Evolutionary conservation across 2,797 vertebrate species (phyloP).

Genomic region (Dromococcyx pavoninus): DNA sequence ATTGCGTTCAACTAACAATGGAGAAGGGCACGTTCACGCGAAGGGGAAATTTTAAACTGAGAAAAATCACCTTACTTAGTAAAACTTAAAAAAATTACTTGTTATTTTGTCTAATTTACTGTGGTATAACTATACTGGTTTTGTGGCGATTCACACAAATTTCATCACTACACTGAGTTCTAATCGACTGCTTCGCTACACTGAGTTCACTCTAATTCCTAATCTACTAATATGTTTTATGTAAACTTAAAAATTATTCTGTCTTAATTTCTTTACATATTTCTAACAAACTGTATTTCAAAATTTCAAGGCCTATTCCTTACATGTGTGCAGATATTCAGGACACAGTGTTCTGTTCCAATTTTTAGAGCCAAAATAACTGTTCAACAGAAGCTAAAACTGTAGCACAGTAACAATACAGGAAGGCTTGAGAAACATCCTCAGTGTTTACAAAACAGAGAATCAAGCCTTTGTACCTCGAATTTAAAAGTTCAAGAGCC

Average conservation of each 20-base stretch:
- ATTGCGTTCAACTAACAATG: fast-evolving
- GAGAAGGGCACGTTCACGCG: background rate
- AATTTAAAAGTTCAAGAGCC: background rate
- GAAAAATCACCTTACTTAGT: background rate
- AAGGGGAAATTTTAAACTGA: background rate
- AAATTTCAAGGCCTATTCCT: background rate
- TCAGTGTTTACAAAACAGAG: background rate
- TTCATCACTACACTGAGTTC: background rate
- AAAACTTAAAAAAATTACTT: background rate
- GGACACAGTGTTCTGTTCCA: background rate
- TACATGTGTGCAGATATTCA: background rate
- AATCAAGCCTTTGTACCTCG: background rate
- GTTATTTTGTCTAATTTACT: background rate
- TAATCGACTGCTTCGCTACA: background rate
- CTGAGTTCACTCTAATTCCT: background rate
- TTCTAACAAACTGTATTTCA: background rate
- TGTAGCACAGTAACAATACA: background rate
- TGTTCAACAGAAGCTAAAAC: background rate
- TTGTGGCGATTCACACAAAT: background rate
- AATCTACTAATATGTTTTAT: background rate
- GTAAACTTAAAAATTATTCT: background rate
- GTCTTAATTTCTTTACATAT: background rate
- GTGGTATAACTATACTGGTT: background rate
- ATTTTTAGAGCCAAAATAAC: background rate
- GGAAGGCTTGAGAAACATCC: background rate